Evolutionary conservation across 2,888 invertebrate genomes (phyloP).

Genomic region (Agrenia bidenticulata): DNA sequence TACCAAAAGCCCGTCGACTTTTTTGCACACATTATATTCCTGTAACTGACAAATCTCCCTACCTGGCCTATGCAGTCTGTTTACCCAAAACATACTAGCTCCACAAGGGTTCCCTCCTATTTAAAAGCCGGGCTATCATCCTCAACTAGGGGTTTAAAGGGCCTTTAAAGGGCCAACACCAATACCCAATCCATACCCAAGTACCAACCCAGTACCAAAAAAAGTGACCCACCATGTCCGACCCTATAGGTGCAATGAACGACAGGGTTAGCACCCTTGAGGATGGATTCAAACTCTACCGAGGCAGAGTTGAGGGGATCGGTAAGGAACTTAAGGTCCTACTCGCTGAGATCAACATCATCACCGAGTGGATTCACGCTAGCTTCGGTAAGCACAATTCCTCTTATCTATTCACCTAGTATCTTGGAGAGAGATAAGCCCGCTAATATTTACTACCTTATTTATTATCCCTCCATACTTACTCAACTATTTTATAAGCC

Average conservation of each 20-base stretch:
- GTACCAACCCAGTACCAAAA: conserved; percentile 1
- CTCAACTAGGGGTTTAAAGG: conserved; percentile 8
- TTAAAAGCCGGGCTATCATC: background rate
- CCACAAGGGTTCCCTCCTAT: conserved; percentile 4
- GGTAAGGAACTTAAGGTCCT: conserved; percentile 41
- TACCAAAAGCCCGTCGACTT: conserved; percentile 13
- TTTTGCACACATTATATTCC: conserved; percentile 25
- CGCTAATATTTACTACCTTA: no score
- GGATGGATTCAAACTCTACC: conserved; percentile 36
- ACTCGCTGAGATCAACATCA: conserved; percentile 41
- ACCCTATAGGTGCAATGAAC: background rate
- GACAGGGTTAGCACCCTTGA: conserved; percentile 34
- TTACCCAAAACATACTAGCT: background rate
- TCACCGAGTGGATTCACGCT: conserved; percentile 43
- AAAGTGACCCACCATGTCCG: conserved; percentile 5
- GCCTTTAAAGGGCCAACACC: conserved; percentile 12
- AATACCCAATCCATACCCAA: background rate
- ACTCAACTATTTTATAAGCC: no score
- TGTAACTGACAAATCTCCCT: conserved; percentile 43
- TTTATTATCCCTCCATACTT: no score
- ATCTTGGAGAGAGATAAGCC: no score
- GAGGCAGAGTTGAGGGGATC: conserved; percentile 28
- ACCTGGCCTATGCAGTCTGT: background rate
- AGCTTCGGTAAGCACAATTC: conserved; percentile 47
- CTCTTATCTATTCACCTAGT: no score